phyloP scores from a whole-genome alignment of 2,113 vertebrate genomes.

The Lycaon pictus region DNA sequence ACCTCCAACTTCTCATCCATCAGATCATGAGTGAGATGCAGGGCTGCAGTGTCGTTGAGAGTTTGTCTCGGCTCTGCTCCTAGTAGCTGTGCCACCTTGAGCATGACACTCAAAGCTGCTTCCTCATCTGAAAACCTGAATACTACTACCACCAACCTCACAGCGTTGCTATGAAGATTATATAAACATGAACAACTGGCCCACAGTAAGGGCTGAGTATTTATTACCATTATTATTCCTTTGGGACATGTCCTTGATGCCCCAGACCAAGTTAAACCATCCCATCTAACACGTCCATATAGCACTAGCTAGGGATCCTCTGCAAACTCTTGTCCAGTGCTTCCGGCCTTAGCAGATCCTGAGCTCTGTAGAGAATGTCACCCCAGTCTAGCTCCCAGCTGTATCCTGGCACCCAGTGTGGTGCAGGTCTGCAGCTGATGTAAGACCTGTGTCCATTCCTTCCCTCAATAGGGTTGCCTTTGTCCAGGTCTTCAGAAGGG shows the following conservation, averaged over 20 bases:
- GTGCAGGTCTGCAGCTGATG: not conserved
- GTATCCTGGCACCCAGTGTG: fast-evolving
- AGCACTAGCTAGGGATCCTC: not conserved
- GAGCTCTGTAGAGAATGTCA: not conserved
- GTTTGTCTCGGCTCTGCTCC: not conserved
- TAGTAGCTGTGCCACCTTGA: not conserved
- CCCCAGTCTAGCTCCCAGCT: not conserved
- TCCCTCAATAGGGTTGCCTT: not conserved
- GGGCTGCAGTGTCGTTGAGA: fast-evolving
- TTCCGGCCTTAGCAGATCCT: fast-evolving
- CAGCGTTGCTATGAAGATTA: not conserved
- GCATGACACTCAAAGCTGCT: not conserved
- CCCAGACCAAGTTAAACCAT: no score
- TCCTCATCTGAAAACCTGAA: not conserved
- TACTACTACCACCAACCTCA: not conserved
- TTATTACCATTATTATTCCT: not conserved
- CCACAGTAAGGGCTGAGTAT: not conserved
- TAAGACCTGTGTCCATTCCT: not conserved
- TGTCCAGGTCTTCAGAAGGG: not conserved
- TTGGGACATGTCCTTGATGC: not conserved
- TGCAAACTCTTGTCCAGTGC: not conserved
- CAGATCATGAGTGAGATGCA: not conserved
- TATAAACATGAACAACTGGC: not conserved
- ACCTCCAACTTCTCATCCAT: not conserved
- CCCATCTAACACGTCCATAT: not conserved